Evolutionary conservation across 2,113 vertebrate genomes (phyloP), one percentile per base, ranked within the genome.

Genomic region (Mastomys natalensis): DNA sequence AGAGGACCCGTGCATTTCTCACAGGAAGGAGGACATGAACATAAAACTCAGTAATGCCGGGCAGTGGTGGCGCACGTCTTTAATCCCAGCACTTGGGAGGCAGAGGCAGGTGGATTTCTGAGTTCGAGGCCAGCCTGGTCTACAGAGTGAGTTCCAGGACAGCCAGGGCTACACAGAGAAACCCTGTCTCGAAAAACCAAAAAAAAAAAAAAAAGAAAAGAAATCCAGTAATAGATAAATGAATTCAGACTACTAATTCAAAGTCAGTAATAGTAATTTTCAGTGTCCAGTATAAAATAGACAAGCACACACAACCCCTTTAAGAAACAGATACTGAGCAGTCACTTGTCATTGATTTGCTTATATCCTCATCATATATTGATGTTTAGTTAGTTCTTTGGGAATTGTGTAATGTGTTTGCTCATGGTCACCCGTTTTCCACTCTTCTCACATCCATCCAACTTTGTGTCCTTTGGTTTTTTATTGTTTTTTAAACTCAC

Each of bases 1-100:
- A 80, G 89, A 76, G 70, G 95, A 70, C 81, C 73, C 87, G 0
- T 62, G 86, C 80, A 89, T 89, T 91, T 95, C 73, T 96, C 90
- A 78, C 2, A 80, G 55, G 53, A 93, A 73, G 60, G 58, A 89
- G 24, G 82, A 13, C n/a, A 48, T 88, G 84, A 64, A 81, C 51
- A 51, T 74, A 96, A 96, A 95, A 74, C 37, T 68, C 87, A 97
- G n/a, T 53, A 94, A 74, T 87, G 9, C 45, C 7, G 45, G 45
- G 45, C 45, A 48, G 45, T 48, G 45, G 45, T 48, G 45, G 45
- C 45, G 7, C 45, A 48, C 45, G 45, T 7, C 45, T 3, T 48
- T 48, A 48, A 48, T 48, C 45, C 45, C 45, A 48, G 45, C 45
- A 48, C 45, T 48, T 48, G 45, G 7, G 45, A 48, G 45, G 45